Conservation (phyloP, 2,797 vertebrate genomes). For the Pelochelys cantorii region DNA sequence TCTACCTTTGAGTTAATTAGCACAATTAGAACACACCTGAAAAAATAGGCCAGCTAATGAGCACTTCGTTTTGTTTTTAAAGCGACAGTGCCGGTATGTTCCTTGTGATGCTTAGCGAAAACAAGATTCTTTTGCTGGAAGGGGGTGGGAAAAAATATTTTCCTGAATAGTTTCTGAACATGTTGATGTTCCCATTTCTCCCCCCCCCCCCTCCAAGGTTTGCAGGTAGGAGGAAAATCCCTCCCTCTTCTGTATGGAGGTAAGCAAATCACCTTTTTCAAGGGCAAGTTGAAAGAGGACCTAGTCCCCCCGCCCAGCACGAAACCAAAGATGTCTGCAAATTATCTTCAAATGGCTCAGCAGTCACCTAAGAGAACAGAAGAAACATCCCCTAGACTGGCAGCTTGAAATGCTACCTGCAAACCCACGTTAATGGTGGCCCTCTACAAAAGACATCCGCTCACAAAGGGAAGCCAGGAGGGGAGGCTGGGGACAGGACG, state of each 20-base stretch:
- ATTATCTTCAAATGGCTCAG: background rate
- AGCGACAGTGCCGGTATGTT: constrained; percentile 21
- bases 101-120: rapidly evolving
- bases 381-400: background rate
- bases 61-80: constrained; percentile 63
- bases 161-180: rapidly evolving
- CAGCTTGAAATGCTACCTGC: background rate
- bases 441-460: background rate
- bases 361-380: background rate
- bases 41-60: constrained; percentile 83
- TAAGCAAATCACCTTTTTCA: background rate
- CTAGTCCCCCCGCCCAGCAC: background rate
- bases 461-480: background rate
- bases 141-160: background rate
- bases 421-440: background rate
- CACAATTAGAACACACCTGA: constrained; percentile 90
- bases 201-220: background rate
- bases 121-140: background rate
- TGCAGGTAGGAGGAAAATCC: background rate
- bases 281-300: background rate
- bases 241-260: background rate
- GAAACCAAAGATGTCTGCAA: too few species aligned
- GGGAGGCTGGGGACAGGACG: background rate
- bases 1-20: constrained; percentile 96
- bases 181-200: background rate